These are phyloP conservation scores for Congeria kusceri DNA, from an alignment of 2,888 invertebrate genomes.

Conservation along the genomic window DNA sequence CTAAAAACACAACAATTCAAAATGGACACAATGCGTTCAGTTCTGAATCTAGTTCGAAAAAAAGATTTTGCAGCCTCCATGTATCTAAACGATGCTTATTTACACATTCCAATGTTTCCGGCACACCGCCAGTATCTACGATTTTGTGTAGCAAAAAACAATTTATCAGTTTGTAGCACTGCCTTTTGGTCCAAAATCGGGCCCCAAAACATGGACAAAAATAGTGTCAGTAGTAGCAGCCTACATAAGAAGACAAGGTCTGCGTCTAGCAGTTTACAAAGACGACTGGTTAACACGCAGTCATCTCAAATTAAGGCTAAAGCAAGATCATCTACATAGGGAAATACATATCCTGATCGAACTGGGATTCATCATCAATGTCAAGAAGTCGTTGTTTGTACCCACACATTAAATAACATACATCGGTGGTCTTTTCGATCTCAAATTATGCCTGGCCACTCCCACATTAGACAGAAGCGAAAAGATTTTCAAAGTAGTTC, in stretches of 20 bases:
- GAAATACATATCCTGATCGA: constrained; percentile 27
- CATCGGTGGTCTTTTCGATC: constrained; percentile 31
- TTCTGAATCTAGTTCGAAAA: constrained; percentile 34
- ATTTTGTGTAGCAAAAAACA: constrained; percentile 10
- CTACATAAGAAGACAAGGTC: constrained; percentile 19
- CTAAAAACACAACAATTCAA: constrained; percentile 50
- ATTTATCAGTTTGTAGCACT: constrained; percentile 29
- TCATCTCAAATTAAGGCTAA: constrained; percentile 4
- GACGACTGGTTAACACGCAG: constrained; percentile 56
- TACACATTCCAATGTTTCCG: constrained; percentile 15
- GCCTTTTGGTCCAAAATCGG: constrained; percentile 31
- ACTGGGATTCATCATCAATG: constrained; percentile 55
- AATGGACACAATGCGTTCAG: constrained; percentile 49
- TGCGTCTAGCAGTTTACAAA: constrained; percentile 48
- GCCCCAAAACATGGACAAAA: constrained; percentile 46
- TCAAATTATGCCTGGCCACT: constrained; percentile 26
- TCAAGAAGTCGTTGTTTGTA: constrained; percentile 31
- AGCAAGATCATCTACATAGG: constrained; percentile 27
- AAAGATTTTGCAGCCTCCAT: background rate
- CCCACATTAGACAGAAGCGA: constrained; percentile 40
- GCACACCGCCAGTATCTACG: no score
- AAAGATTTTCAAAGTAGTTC: constrained; percentile 20
- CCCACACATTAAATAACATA: constrained; percentile 40
- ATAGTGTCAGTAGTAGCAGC: constrained; percentile 45
- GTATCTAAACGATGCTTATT: constrained; percentile 44